phyloP scores from a whole-genome alignment of 2,797 vertebrate genomes.

The Oreonectes daqikongensis region DNA sequence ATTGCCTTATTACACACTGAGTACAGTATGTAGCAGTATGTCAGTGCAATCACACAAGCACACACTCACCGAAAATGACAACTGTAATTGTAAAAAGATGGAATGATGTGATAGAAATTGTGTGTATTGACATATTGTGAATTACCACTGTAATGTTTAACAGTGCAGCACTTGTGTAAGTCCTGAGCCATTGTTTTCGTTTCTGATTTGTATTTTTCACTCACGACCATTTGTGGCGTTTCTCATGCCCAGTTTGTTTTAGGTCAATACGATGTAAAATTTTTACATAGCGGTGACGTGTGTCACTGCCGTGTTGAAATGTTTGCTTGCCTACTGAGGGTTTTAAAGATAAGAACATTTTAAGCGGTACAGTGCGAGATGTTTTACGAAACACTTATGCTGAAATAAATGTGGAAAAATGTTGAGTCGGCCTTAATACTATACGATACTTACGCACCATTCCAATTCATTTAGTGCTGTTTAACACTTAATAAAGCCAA shows the following conservation, averaged over 20 bases:
- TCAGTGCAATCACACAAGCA: conserved; percentile 13
- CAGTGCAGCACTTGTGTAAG: conserved; percentile 32
- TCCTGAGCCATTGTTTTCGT: conserved; percentile 11
- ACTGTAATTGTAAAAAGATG: conserved; percentile 7
- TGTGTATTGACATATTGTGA: conserved; percentile 26
- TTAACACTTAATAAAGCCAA: conserved; percentile 4
- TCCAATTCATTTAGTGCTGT: neutral
- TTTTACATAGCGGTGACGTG: conserved; percentile 63
- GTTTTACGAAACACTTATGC: conserved; percentile 76
- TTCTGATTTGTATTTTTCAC: conserved; percentile 27
- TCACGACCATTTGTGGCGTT: conserved; percentile 36
- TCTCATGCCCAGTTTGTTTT: conserved; percentile 36
- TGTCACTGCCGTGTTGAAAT: conserved; percentile 64
- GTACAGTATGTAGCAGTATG: conserved; percentile 38
- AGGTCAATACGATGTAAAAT: conserved; percentile 40
- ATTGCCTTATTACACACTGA: conserved; percentile 73
- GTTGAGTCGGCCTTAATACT: neutral
- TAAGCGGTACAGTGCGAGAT: conserved; percentile 70
- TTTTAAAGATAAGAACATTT: conserved; percentile 66
- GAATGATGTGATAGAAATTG: conserved; percentile 8
- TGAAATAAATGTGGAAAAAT: conserved; percentile 74
- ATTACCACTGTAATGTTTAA: conserved; percentile 24
- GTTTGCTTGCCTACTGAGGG: conserved; percentile 69
- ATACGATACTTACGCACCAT: neutral
- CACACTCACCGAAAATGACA: neutral